Evolutionary conservation across 2,888 invertebrate species (phyloP), one percentile per base, ranked within the genome.

Genomic region (Amphipyra berbera): DNA sequence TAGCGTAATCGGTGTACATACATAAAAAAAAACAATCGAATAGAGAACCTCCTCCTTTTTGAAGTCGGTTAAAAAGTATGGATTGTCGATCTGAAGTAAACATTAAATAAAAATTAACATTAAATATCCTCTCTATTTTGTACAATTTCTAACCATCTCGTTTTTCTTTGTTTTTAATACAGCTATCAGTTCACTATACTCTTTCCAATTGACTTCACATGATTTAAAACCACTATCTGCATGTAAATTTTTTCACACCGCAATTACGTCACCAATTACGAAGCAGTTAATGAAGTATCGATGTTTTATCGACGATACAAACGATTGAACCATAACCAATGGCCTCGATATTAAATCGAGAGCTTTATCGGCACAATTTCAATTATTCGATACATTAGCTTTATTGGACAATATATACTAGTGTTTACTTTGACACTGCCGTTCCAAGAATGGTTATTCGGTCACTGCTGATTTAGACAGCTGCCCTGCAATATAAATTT

Each of bases 321-420:
- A 48, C 50, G 42, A 55, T 58, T 59, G 47, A 56, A 61, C 61
- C 27, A 49, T 65, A 65, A 53, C 38, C 33, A 63, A 41, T 46
- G 42, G 13, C 38, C 47, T 45, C 55, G 44, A 68, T 62, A 55
- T 61, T 52, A 60, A 73, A 63, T 52, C 40, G 54, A 9, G 41
- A 40, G 38, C 30, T 74, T 45, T 40, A 74, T 64, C 48, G 58
- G 48, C 53, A 57, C 54, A 53, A 46, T 50, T 57, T 50, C 65
- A 60, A 68, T 73, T 66, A 77, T 49, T 60, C 68, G 75, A 75
- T 70, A 77, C 74, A 74, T 77, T 75, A 77, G 64, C 70, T 70
- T 72, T 76, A 72, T 77, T 77, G 68, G 56, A 57, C 62, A 64
- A 58, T 56, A 61, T 56, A 56, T 47, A 44, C 27, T 61, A 61